phyloP scores from a whole-genome alignment of 2,113 vertebrate species.

The Tautogolabrus adspersus region DNA sequence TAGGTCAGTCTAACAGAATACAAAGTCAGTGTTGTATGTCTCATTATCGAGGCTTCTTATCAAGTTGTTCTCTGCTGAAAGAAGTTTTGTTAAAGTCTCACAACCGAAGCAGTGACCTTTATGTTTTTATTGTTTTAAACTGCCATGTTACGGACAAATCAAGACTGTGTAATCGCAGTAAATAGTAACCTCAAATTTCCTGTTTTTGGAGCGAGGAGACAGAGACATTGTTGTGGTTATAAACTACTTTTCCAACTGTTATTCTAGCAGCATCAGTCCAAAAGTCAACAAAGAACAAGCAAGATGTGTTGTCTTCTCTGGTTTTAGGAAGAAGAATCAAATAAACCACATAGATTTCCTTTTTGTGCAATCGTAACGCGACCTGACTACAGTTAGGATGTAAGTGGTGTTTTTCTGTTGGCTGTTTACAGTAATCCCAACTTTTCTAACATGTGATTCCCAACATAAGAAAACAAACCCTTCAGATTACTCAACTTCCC shows the following conservation, averaged over 20 bases:
- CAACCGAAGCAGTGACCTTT: no score
- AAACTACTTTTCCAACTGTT: background rate
- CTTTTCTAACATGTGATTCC: conserved; percentile 46
- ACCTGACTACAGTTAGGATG: background rate
- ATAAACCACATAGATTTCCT: conserved; percentile 10
- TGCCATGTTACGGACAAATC: no score
- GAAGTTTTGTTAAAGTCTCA: no score
- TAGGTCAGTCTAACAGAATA: background rate
- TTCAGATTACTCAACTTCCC: conserved; percentile 28
- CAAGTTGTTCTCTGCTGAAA: no score
- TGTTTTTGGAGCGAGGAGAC: background rate
- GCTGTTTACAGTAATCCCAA: conserved; percentile 48
- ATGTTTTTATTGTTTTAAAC: no score
- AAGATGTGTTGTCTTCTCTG: no score
- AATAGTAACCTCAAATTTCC: background rate
- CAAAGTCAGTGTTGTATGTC: background rate
- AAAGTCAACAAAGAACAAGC: no score
- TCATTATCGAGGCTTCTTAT: no score
- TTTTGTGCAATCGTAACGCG: conserved; percentile 29
- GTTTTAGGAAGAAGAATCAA: background rate
- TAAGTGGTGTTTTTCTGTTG: conserved; percentile 16
- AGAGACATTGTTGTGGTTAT: background rate
- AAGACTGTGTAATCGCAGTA: background rate
- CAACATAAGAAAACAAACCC: conserved; percentile 30
- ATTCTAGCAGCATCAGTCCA: no score